phyloP scores from a whole-genome alignment of 1,140 invertebrate genomes.

The Doryteuthis pealeii region DNA sequence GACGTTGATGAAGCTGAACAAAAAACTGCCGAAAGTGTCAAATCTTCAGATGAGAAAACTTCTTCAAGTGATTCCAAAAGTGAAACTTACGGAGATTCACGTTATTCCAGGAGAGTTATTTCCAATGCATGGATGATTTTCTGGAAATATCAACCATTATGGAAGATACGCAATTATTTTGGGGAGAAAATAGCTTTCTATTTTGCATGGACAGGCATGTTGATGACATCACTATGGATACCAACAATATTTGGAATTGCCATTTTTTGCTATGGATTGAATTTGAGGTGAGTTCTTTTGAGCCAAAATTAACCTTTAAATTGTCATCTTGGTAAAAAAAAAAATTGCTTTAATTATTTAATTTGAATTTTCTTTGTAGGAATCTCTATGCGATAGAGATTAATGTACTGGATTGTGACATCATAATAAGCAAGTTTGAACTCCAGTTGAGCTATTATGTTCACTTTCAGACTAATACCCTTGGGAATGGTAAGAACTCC shows the following conservation, averaged over 20 bases:
- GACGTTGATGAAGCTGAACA: slow-evolving; percentile 34
- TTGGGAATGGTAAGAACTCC: too few relatives aligned
- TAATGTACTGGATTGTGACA: too few relatives aligned
- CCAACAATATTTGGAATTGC: slow-evolving; percentile 58
- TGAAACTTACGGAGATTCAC: background rate
- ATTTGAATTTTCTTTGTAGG: too few relatives aligned
- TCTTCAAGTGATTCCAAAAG: slow-evolving; percentile 2
- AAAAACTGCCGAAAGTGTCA: slow-evolving; percentile 11
- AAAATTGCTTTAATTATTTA: too few relatives aligned
- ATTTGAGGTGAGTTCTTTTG: slow-evolving; percentile 41
- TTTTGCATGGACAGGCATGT: slow-evolving; percentile 59
- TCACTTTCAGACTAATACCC: too few relatives aligned
- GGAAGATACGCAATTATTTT: slow-evolving; percentile 61
- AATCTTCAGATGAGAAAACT: slow-evolving; percentile 1
- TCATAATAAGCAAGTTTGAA: too few relatives aligned
- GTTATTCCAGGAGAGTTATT: slow-evolving; percentile 44
- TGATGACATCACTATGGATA: slow-evolving; percentile 55
- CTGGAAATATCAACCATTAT: slow-evolving; percentile 56
- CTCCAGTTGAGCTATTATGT: too few relatives aligned
- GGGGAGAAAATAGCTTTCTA: slow-evolving; percentile 62
- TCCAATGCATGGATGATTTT: slow-evolving; percentile 50
- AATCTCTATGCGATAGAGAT: too few relatives aligned
- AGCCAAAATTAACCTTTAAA: too few relatives aligned
- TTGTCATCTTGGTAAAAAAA: too few relatives aligned
- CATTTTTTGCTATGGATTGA: slow-evolving; percentile 58